Percentiles rank a stretch among this genome's conserved stretches.
Conservation (phyloP, 30 jellyfish, hydroid and myxozoan species). For the Aurelia coerulea region DNA sequence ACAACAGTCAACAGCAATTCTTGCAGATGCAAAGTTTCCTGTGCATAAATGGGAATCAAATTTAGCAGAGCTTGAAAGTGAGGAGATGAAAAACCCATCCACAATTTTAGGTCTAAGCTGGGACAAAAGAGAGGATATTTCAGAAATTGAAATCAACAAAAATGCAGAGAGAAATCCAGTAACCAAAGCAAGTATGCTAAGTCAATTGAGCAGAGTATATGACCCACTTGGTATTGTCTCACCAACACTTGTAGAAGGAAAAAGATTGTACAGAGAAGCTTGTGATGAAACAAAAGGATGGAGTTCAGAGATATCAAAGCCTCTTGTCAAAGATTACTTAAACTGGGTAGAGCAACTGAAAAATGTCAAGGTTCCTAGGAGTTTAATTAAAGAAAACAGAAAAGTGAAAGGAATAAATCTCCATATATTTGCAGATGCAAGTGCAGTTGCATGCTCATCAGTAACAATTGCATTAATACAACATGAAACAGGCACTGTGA, state of each 20-base stretch:
- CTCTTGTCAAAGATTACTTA: conserved; percentile 10
- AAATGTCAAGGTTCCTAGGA: conserved; percentile 18
- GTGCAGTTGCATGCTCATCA: conserved; percentile 20
- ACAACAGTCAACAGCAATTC: conserved; percentile 4
- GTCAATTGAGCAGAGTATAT: conserved; percentile 6
- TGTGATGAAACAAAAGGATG: conserved; percentile 24
- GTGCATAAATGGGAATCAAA: conserved; percentile 51
- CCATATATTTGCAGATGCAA: conserved; percentile 34
- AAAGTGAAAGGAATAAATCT: not conserved
- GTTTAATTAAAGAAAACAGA: not conserved
- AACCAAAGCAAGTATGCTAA: conserved; percentile 5
- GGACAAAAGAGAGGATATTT: conserved; percentile 24
- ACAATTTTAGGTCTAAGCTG: conserved; percentile 4
- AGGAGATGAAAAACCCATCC: conserved; percentile 15
- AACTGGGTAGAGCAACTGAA: conserved; percentile 4
- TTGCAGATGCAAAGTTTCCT: not conserved
- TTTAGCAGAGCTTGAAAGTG: conserved; percentile 7
- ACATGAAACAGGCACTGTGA: conserved; percentile 21
- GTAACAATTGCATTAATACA: conserved; percentile 42
- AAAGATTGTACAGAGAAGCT: conserved; percentile 18
- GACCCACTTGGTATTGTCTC: conserved; percentile 41
- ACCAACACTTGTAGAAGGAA: conserved; percentile 40
- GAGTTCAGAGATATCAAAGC: conserved; percentile 20
- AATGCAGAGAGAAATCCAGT: not conserved
- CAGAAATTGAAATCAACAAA: not conserved